phyloP scores from a whole-genome alignment of 1,140 invertebrate genomes.

The Caligus rogercresseyi region DNA sequence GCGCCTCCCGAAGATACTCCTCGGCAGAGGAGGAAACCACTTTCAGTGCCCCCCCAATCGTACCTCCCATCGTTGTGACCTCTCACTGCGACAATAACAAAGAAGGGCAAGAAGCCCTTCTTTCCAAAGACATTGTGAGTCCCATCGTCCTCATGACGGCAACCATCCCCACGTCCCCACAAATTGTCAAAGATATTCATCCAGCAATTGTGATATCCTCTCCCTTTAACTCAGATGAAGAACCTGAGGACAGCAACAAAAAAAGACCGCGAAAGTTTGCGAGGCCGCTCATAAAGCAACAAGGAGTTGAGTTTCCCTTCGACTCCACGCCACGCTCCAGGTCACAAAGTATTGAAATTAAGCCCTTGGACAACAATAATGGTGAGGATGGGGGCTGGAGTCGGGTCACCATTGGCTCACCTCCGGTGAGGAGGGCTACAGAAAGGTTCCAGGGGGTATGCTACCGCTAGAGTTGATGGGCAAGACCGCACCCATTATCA shows the following conservation, averaged over 20 bases:
- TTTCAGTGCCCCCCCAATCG: not conserved
- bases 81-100: not conserved
- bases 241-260: not conserved
- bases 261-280: not conserved
- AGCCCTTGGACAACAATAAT: not conserved
- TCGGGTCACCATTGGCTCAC: not conserved
- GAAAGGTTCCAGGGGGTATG: constrained; percentile 8
- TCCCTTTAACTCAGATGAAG: constrained; percentile 1
- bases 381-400: not conserved
- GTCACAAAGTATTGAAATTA: constrained; percentile 23
- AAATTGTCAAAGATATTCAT: not conserved
- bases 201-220: not conserved
- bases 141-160: not conserved
- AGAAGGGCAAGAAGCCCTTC: not conserved
- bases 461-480: not conserved
- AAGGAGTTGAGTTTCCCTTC: constrained; percentile 13
- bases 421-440: not conserved
- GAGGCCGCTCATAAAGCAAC: not conserved
- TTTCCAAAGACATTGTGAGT: no score
- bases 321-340: constrained; percentile 23
- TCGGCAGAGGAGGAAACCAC: not conserved
- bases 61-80: constrained; percentile 4
- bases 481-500: not conserved
- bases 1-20: constrained; percentile 16
- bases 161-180: not conserved